phyloP scores from a whole-genome alignment of 2,797 vertebrate species.

The Gephyroberyx darwinii region DNA sequence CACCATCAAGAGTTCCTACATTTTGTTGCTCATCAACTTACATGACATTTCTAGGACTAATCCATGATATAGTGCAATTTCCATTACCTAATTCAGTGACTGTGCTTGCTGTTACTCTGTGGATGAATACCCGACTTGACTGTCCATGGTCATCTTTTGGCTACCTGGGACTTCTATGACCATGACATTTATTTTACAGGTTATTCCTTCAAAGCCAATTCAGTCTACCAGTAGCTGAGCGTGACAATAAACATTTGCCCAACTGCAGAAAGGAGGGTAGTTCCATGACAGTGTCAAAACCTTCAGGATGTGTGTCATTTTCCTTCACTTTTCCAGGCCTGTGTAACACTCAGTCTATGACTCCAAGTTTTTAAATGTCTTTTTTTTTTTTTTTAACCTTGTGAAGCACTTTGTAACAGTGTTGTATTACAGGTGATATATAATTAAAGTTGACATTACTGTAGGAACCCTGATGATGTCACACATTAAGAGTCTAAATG shows the following conservation, averaged over 20 bases:
- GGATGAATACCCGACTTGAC: constrained; percentile 23
- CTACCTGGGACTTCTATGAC: constrained; percentile 24
- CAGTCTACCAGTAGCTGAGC: constrained; percentile 17
- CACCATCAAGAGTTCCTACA: constrained; percentile 43
- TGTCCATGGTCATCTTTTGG: constrained; percentile 16
- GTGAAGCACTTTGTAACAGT: constrained; percentile 37
- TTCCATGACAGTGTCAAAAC: constrained; percentile 16
- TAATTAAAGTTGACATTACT: constrained; percentile 51
- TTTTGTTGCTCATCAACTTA: constrained; percentile 39
- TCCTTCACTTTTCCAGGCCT: constrained; percentile 26
- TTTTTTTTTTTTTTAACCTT: constrained; percentile 10
- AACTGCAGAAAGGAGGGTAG: constrained; percentile 3
- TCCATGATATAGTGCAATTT: constrained; percentile 12
- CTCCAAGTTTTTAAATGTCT: constrained; percentile 24
- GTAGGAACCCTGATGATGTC: constrained; percentile 43
- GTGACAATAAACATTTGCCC: constrained; percentile 25
- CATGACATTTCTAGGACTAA: constrained; percentile 35
- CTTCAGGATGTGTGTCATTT: constrained; percentile 27
- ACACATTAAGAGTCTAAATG: constrained; percentile 33
- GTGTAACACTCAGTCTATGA: constrained; percentile 1
- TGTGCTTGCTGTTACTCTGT: constrained; percentile 23
- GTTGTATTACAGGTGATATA: constrained; percentile 24
- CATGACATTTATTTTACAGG: constrained; percentile 15
- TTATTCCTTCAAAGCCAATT: constrained; percentile 24
- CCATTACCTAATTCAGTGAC: constrained; percentile 20